These are phyloP conservation scores for Actinostola sp. DNA, from an alignment of 92 coral and sea anemone genomes.

Conservation along the genomic window DNA sequence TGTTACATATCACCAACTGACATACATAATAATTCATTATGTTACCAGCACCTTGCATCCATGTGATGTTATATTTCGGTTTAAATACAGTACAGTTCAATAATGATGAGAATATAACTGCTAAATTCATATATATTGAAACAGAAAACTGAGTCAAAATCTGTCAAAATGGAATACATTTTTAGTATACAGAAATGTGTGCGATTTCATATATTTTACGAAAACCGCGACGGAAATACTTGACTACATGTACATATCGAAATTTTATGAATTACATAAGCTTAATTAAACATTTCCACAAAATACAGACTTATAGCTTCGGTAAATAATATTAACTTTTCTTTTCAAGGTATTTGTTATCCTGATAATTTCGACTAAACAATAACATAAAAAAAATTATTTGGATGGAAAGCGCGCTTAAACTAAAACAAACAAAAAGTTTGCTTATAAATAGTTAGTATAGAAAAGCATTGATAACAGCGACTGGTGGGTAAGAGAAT, in stretches of 20 bases:
- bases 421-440: constrained; percentile 31
- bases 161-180: too few species aligned
- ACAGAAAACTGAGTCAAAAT: too few species aligned
- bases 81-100: too few species aligned
- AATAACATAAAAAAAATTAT: neutral
- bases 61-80: neutral
- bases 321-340: neutral
- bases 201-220: too few species aligned
- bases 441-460: neutral
- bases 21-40: neutral
- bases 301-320: neutral
- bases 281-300: too few species aligned
- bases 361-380: too few species aligned
- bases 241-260: constrained; percentile 1
- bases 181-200: too few species aligned
- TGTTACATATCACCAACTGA: neutral
- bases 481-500: constrained; percentile 3
- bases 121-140: too few species aligned
- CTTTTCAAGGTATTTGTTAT: neutral
- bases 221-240: too few species aligned
- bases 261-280: neutral
- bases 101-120: too few species aligned
- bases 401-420: constrained; percentile 17
- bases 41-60: constrained; percentile 7
- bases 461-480: constrained; percentile 21